phyloP scores from a whole-genome alignment of 2,888 invertebrate genomes.

The Platycnemis pennipes region DNA sequence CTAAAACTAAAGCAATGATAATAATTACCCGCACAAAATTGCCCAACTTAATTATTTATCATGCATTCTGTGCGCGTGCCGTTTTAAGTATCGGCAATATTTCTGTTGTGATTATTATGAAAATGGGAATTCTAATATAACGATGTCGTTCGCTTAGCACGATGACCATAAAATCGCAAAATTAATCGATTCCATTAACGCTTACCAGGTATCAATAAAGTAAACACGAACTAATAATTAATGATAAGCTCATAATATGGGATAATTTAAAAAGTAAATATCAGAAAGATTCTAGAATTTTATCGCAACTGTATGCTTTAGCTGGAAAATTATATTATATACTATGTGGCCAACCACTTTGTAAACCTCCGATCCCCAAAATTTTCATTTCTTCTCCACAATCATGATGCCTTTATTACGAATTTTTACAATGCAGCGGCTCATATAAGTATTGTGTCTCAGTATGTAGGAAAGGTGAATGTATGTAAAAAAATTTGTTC shows the following conservation, averaged over 20 bases:
- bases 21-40: not conserved
- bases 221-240: not conserved
- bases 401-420: no score
- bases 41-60: not conserved
- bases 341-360: no score
- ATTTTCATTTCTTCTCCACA: no score
- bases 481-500: no score
- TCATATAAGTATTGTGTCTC: no score
- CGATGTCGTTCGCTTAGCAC: not conserved
- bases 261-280: not conserved
- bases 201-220: not conserved
- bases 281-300: not conserved
- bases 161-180: not conserved
- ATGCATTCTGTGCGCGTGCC: not conserved
- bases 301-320: not conserved
- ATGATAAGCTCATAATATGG: not conserved
- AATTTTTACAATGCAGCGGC: no score
- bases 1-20: not conserved
- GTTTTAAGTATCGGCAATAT: not conserved
- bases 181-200: not conserved
- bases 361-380: no score
- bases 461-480: no score
- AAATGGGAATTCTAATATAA: not conserved
- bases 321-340: no score
- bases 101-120: not conserved